Percentiles rank a stretch among this genome's conserved stretches.
These are phyloP conservation scores for Dimorphilus gyrociliatus DNA, from an alignment of 2,888 invertebrate genomes.

Conservation along the genomic window DNA sequence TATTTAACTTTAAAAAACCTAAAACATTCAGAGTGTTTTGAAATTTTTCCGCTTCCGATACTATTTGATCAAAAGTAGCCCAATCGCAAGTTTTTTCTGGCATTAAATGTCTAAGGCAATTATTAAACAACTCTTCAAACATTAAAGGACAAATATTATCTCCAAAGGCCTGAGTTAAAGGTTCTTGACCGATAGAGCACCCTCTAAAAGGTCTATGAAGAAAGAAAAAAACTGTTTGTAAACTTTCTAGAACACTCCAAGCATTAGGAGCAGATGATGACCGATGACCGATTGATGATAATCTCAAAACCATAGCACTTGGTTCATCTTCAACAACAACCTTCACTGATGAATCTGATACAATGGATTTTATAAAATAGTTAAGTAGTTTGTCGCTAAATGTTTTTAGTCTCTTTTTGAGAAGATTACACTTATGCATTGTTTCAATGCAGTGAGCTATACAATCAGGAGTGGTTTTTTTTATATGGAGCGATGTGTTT, in stretches of 20 bases:
- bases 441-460: not conserved
- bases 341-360: slow-evolving; percentile 9
- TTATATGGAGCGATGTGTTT: not conserved
- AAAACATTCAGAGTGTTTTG: slow-evolving; percentile 7
- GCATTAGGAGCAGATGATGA: slow-evolving; percentile 6
- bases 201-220: slow-evolving; percentile 7
- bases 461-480: not conserved
- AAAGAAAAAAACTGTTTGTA: slow-evolving; percentile 9
- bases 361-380: slow-evolving; percentile 7
- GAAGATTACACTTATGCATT: slow-evolving; percentile 9
- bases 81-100: slow-evolving; percentile 7
- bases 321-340: slow-evolving; percentile 7
- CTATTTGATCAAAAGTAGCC: slow-evolving; percentile 8
- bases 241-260: slow-evolving; percentile 10
- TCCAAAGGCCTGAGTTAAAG: not conserved
- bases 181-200: not conserved
- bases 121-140: slow-evolving; percentile 7
- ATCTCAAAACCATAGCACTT: too few species aligned
- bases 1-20: slow-evolving; percentile 6
- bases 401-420: slow-evolving; percentile 8
- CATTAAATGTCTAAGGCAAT: slow-evolving; percentile 9
- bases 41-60: slow-evolving; percentile 9
- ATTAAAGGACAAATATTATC: slow-evolving; percentile 7
- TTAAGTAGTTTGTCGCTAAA: slow-evolving; percentile 9
- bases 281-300: too few species aligned